phyloP scores from a whole-genome alignment of 2,888 invertebrate genomes.

The Parelbella ahira region DNA sequence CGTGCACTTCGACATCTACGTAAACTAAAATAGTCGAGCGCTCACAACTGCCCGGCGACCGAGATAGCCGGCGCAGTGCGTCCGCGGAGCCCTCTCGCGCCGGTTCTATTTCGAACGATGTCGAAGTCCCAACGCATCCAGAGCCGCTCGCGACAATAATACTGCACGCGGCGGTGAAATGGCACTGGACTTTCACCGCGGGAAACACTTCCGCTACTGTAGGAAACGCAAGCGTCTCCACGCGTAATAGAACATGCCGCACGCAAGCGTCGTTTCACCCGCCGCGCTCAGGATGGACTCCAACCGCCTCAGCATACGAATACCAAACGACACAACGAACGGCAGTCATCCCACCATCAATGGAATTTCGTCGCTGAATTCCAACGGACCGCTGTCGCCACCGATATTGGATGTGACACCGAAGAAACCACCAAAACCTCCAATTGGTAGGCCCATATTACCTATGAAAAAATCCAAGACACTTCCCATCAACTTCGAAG shows the following conservation, averaged over 20 bases:
- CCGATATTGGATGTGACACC: conserved; percentile 63
- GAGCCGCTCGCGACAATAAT: conserved; percentile 61
- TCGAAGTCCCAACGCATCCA: conserved; percentile 65
- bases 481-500: conserved; percentile 65
- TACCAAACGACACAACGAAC: conserved; percentile 53
- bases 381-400: conserved; percentile 63
- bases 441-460: conserved; percentile 56
- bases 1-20: conserved; percentile 78
- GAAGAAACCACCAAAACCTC: conserved; percentile 70
- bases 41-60: conserved; percentile 71
- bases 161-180: conserved; percentile 69
- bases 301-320: conserved; percentile 55
- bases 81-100: conserved; percentile 72
- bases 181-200: conserved; percentile 71
- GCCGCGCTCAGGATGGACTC: conserved; percentile 39
- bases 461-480: conserved; percentile 73
- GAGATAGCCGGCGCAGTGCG: conserved; percentile 73
- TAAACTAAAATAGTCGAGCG: conserved; percentile 78
- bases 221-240: conserved; percentile 62
- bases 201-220: conserved; percentile 63
- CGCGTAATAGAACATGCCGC: conserved; percentile 59
- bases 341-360: conserved; percentile 33
- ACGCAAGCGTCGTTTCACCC: conserved; percentile 42
- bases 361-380: conserved; percentile 46
- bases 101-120: conserved; percentile 73